These are phyloP conservation scores for Anarsia innoxiella DNA, from an alignment of 2,888 invertebrate genomes.

Conservation along the genomic window DNA sequence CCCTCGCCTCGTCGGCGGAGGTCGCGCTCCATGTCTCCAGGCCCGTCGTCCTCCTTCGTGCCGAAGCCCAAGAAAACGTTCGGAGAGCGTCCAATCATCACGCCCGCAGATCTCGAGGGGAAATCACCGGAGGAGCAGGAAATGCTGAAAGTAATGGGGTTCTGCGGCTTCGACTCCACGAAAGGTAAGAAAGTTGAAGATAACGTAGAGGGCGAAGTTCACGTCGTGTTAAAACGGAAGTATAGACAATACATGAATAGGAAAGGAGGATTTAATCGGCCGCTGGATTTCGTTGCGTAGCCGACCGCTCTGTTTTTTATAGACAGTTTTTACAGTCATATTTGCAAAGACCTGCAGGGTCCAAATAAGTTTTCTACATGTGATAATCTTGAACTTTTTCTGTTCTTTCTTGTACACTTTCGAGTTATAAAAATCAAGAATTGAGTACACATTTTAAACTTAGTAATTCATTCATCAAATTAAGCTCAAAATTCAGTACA, in stretches of 20 bases:
- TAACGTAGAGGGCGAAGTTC: conserved; percentile 95
- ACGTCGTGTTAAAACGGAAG: conserved; percentile 95
- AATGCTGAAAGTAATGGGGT: conserved; percentile 98
- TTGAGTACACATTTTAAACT: not conserved
- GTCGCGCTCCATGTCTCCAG: conserved; percentile 50
- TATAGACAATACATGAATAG: conserved; percentile 99
- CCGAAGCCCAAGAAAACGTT: conserved; percentile 54
- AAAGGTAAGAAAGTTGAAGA: conserved; percentile 97
- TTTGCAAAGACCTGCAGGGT: conserved; percentile 19
- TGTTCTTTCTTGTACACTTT: conserved; percentile 11
- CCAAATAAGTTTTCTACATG: conserved; percentile 21
- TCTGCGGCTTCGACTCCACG: conserved; percentile 95
- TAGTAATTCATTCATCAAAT: not conserved
- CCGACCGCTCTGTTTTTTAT: conserved; percentile 12
- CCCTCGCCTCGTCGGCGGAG: conserved; percentile 42
- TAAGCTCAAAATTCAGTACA: not conserved
- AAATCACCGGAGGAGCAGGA: conserved; percentile 94
- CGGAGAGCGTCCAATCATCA: conserved; percentile 78
- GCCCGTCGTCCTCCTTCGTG: conserved; percentile 53
- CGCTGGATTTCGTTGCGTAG: conserved; percentile 95
- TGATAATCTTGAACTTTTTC: conserved; percentile 29
- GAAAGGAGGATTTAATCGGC: conserved; percentile 98
- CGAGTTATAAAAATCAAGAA: not conserved
- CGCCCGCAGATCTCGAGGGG: conserved; percentile 91
- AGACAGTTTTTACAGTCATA: not conserved